Conservation (phyloP, 2,113 vertebrate species). For the Donacobius atricapilla region DNA sequence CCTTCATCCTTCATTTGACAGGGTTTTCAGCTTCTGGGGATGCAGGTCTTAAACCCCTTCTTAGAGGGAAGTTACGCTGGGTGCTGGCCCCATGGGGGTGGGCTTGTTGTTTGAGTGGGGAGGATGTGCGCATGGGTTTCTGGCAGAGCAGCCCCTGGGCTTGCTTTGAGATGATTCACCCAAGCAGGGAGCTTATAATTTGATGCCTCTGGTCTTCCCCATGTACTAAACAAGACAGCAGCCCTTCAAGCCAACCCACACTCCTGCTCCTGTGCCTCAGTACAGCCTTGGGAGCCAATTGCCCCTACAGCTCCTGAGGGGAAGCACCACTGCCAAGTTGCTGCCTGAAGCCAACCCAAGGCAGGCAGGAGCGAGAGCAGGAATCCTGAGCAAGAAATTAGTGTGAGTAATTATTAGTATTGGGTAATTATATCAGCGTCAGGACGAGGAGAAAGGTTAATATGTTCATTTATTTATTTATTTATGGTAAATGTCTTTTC, state of each 20-base stretch:
- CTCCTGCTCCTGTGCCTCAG: background rate
- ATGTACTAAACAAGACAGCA: background rate
- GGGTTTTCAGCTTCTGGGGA: background rate
- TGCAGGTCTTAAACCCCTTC: background rate
- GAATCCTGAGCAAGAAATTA: slow-evolving; percentile 68
- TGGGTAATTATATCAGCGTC: slow-evolving; percentile 66
- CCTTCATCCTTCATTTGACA: background rate
- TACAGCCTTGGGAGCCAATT: accelerated
- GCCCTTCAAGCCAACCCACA: background rate
- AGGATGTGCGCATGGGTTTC: accelerated
- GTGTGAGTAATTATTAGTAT: slow-evolving; percentile 69
- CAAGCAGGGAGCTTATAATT: background rate
- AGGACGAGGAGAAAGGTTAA: slow-evolving; percentile 72
- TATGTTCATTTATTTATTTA: slow-evolving; percentile 53
- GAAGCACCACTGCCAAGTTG: accelerated
- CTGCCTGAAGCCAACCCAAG: background rate
- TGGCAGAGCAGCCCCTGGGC: background rate
- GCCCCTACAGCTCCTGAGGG: background rate
- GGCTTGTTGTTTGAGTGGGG: background rate
- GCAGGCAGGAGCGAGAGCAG: background rate
- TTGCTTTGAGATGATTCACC: background rate
- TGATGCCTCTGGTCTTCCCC: background rate
- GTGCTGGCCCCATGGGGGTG: accelerated
- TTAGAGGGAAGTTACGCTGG: background rate
- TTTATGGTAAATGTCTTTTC: slow-evolving; percentile 63